phyloP scores from a whole-genome alignment of 2,888 invertebrate genomes.

The Sicus ferrugineus region DNA sequence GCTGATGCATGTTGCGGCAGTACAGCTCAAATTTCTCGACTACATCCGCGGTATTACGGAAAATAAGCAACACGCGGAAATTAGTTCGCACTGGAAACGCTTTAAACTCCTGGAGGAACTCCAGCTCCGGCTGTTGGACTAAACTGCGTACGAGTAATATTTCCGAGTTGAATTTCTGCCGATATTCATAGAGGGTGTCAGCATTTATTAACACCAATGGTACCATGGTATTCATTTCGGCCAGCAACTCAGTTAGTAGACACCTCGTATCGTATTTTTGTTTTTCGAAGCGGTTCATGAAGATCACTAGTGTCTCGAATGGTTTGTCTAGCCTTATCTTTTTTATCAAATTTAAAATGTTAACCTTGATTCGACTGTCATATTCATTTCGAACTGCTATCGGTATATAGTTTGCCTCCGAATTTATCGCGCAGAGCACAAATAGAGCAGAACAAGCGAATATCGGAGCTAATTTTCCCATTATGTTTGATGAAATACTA shows the following conservation, averaged over 20 bases:
- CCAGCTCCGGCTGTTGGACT: no score
- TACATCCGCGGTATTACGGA: background rate
- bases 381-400: background rate
- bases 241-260: background rate
- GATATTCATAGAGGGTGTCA: slow-evolving; percentile 14
- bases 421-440: background rate
- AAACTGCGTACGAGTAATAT: slow-evolving; percentile 9
- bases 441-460: background rate
- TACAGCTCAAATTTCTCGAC: background rate
- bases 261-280: background rate
- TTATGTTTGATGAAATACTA: background rate
- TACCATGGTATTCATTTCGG: background rate
- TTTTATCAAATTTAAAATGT: background rate
- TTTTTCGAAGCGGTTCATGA: background rate
- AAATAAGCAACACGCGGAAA: slow-evolving; percentile 9
- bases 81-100: slow-evolving; percentile 21
- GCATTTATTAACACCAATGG: slow-evolving; percentile 13
- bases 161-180: slow-evolving; percentile 9
- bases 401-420: background rate
- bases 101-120: slow-evolving; percentile 1
- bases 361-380: background rate
- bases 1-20: slow-evolving; percentile 1
- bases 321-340: background rate
- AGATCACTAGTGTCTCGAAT: slow-evolving; percentile 13
- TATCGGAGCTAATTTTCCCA: background rate